Conservation (phyloP, 2,113 vertebrate genomes). For the Indri indri region DNA sequence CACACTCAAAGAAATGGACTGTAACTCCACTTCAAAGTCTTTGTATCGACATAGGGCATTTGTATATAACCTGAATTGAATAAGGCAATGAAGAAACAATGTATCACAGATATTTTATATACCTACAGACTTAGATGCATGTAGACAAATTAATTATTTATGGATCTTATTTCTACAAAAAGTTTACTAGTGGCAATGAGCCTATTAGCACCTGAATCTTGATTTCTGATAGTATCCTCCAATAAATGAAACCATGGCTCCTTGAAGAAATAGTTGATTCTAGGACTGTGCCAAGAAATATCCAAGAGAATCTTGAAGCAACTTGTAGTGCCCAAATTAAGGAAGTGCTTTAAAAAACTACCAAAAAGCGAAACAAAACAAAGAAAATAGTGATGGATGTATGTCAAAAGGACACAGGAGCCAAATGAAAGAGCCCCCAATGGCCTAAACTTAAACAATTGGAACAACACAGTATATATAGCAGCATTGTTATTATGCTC, state of each 20-base stretch:
- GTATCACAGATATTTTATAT: not conserved
- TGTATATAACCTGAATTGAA: not conserved
- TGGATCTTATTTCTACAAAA: not conserved
- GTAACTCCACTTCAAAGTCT: not conserved
- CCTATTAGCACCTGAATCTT: not conserved
- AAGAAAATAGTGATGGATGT: not conserved
- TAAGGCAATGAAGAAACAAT: not conserved
- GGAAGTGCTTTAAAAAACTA: not conserved
- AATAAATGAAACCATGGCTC: not conserved
- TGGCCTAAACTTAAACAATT: not conserved
- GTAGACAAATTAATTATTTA: not conserved
- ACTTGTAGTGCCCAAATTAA: not conserved
- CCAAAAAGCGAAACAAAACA: not conserved
- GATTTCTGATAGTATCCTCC: not conserved
- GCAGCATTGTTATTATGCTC: not conserved
- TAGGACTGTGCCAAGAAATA: not conserved
- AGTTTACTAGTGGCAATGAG: not conserved
- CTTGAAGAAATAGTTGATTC: not conserved
- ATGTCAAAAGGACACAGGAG: not conserved
- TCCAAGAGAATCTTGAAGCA: not conserved
- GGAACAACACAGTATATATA: not conserved
- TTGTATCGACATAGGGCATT: not conserved
- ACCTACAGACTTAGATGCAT: not conserved
- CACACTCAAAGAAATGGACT: not conserved
- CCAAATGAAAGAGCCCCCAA: not conserved